Conservation (phyloP, 2,888 invertebrate species). For the Amaurobius ferox region DNA sequence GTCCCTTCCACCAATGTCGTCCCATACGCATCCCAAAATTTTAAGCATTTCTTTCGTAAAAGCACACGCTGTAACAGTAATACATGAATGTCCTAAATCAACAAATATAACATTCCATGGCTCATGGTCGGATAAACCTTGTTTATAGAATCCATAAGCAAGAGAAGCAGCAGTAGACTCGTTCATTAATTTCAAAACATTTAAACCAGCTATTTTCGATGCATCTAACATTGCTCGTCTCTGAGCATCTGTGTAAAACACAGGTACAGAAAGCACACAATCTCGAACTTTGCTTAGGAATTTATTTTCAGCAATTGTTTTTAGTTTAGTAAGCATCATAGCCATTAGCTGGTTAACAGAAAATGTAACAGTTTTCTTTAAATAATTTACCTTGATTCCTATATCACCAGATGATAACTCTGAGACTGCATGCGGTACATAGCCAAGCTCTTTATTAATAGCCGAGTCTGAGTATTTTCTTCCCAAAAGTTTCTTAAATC, state of each 20-base stretch:
- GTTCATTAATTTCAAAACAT: conserved; percentile 95
- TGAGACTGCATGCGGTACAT: conserved; percentile 76
- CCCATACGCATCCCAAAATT: conserved; percentile 90
- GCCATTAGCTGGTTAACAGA: conserved; percentile 95
- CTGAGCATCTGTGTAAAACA: conserved; percentile 96
- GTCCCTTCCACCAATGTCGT: conserved; percentile 94
- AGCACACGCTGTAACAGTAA: conserved; percentile 83
- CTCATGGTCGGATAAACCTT: conserved; percentile 93
- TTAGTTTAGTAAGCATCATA: conserved; percentile 97
- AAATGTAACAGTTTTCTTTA: conserved; percentile 90
- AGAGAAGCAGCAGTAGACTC: conserved; percentile 98
- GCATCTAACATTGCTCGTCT: conserved; percentile 93
- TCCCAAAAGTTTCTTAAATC: conserved; percentile 94
- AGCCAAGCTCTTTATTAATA: conserved; percentile 31
- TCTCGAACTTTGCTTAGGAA: conserved; percentile 94
- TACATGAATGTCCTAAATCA: conserved; percentile 95
- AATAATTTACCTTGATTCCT: conserved; percentile 83
- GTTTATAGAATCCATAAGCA: conserved; percentile 98
- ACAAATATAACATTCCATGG: conserved; percentile 96
- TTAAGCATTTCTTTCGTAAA: conserved; percentile 79
- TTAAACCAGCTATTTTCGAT: conserved; percentile 92
- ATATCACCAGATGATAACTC: conserved; percentile 82
- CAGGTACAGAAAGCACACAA: conserved; percentile 95
- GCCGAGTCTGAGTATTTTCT: conserved; percentile 82
- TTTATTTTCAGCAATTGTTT: conserved; percentile 90